phyloP scores from a whole-genome alignment of 2,888 invertebrate genomes.

The Lasius platythorax region DNA sequence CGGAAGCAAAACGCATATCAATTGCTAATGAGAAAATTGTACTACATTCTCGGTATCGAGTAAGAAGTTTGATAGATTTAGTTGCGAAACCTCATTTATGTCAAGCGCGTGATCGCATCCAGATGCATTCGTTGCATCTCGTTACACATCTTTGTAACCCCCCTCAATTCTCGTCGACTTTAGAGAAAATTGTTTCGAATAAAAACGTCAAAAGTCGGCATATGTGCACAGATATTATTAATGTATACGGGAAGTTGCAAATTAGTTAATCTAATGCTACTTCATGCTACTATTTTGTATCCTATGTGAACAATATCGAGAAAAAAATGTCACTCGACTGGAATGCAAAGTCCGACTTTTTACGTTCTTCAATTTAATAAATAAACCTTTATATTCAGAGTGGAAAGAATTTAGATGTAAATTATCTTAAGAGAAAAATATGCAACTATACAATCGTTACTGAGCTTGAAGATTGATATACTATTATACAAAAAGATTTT shows the following conservation, averaged over 20 bases:
- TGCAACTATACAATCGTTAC: conserved; percentile 74
- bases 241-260: background rate
- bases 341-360: conserved; percentile 8
- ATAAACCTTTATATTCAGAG: conserved; percentile 3
- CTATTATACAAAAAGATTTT: conserved; percentile 56
- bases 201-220: conserved; percentile 6
- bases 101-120: background rate
- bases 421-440: conserved; percentile 59
- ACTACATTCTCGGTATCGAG: background rate
- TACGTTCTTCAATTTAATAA: background rate
- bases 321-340: background rate
- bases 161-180: background rate
- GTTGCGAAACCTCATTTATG: background rate
- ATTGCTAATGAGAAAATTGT: background rate
- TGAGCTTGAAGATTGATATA: conserved; percentile 72
- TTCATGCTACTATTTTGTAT: background rate
- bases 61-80: background rate
- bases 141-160: background rate
- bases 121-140: background rate
- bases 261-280: background rate
- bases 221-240: background rate
- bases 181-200: conserved; percentile 11
- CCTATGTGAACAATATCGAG: background rate
- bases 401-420: conserved; percentile 51
- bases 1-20: background rate